These are phyloP conservation scores for Didymodactylos carnosus DNA, from an alignment of 2,888 invertebrate genomes.

Conservation along the genomic window DNA sequence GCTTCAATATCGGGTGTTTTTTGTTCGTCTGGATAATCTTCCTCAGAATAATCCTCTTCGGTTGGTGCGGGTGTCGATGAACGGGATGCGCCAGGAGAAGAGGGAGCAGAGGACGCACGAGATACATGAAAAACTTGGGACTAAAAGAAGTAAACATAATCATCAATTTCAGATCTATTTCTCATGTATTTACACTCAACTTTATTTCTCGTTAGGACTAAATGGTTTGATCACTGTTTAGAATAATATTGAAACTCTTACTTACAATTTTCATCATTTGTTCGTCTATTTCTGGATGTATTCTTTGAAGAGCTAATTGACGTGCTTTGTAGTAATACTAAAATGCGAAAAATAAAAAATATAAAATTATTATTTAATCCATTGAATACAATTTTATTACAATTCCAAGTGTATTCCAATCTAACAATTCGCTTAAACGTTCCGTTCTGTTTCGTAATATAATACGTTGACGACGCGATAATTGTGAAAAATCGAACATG, in stretches of 20 bases:
- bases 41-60: neutral
- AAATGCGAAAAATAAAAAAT: constrained; percentile 11
- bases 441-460: constrained; percentile 95
- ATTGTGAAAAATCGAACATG: constrained; percentile 68
- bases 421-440: constrained; percentile 76
- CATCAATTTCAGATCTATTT: too few species aligned
- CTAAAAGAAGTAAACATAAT: too few species aligned
- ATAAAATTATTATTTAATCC: neutral
- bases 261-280: neutral
- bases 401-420: constrained; percentile 90
- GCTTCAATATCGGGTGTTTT: too few species aligned
- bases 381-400: constrained; percentile 46
- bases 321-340: constrained; percentile 85
- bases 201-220: too few species aligned
- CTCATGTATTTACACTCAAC: too few species aligned
- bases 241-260: neutral
- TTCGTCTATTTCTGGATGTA: constrained; percentile 46
- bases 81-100: neutral
- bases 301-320: constrained; percentile 60
- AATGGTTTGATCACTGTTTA: too few species aligned
- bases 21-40: neutral
- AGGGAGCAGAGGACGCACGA: neutral
- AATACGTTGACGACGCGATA: constrained; percentile 79
- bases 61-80: neutral
- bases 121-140: neutral